Percentiles rank a stretch among this genome's conserved stretches.
Evolutionary conservation across 2,888 invertebrate species (phyloP).

Genomic region (Cryptocephalus moraei): DNA sequence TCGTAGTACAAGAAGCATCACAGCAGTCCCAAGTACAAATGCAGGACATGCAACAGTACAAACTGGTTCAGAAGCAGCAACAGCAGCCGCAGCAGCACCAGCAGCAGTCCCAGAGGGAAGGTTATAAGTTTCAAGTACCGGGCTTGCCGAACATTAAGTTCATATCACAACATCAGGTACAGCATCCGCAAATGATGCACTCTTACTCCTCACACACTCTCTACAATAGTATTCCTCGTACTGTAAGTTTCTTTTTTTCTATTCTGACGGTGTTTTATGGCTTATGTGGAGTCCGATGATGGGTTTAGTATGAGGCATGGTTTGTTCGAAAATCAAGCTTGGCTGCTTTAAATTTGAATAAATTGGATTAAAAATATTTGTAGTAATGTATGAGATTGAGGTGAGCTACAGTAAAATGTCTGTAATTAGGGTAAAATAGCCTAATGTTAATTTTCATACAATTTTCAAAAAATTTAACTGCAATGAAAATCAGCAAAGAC

Average conservation of each 20-base stretch:
- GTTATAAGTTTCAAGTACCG: slow-evolving; percentile 29
- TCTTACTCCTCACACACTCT: slow-evolving; percentile 20
- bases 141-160: slow-evolving; percentile 30
- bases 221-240: slow-evolving; percentile 18
- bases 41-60: slow-evolving; percentile 16
- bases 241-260: slow-evolving; percentile 20
- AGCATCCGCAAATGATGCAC: slow-evolving; percentile 24
- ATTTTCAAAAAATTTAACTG: too few species aligned
- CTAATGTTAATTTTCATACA: too few species aligned
- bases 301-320: too few species aligned
- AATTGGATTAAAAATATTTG: too few species aligned
- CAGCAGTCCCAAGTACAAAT: slow-evolving; percentile 17
- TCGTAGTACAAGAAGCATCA: background rate
- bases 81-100: slow-evolving; percentile 4
- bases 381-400: too few species aligned
- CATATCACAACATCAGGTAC: slow-evolving; percentile 24
- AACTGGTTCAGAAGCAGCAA: slow-evolving; percentile 12
- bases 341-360: too few species aligned
- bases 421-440: too few species aligned
- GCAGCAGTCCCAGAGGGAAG: slow-evolving; percentile 17
- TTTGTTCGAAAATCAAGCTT: too few species aligned
- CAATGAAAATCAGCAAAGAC: too few species aligned
- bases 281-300: too few species aligned
- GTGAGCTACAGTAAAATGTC: too few species aligned
- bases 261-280: background rate